Evolutionary conservation across 2,888 invertebrate genomes (phyloP), one percentile per base, ranked within the genome.

Genomic region (Physocephala rufipes): DNA sequence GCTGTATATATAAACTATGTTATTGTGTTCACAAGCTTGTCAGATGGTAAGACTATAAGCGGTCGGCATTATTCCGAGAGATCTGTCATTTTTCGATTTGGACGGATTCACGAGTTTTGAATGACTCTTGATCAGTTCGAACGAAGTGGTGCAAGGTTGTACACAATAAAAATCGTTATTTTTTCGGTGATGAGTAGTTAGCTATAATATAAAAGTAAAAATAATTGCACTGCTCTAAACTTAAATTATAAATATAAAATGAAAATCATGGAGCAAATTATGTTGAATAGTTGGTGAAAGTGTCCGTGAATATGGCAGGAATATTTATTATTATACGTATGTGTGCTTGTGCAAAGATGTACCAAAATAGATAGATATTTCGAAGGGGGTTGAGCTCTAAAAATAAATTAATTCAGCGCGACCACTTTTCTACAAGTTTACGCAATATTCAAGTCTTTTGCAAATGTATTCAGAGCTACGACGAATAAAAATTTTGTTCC

Each of bases 51-150:
- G 58, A 30, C 53, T 24, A 51, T 65, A 63, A 4, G 43, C 15
- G 21, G 64, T 70, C 72, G 73, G 72, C 71, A 73, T 74, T 73
- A 76, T 75, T 67, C 74, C 74, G 73, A 76, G 75, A 73, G 72
- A 74, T 74, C 74, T 73, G 74, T 74, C 74, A 73, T 68, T 74
- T 69, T 72, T 70, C n/a, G n/a, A n/a, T n/a, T n/a, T n/a, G n/a
- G 74, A 71, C 73, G 67, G 73, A 72, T 76, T 73, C 70, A 71
- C 72, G 80, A 85, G 84, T 84, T 82, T 80, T 74, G 78, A 82
- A 79, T 76, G 81, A 79, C 76, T 79, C 80, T 82, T 82, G 82
- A 79, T 81, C 82, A 82, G 85, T 82, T 83, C 82, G 83, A 82
- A 82, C 82, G 80, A 79, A 79, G 78, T 76, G 78, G 79, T 80